A percentile compares a stretch with the other conserved stretches of the same genome.
These are phyloP conservation scores for Sminthurinus aureus DNA, from an alignment of 2,888 invertebrate species.

Conservation along the genomic window DNA sequence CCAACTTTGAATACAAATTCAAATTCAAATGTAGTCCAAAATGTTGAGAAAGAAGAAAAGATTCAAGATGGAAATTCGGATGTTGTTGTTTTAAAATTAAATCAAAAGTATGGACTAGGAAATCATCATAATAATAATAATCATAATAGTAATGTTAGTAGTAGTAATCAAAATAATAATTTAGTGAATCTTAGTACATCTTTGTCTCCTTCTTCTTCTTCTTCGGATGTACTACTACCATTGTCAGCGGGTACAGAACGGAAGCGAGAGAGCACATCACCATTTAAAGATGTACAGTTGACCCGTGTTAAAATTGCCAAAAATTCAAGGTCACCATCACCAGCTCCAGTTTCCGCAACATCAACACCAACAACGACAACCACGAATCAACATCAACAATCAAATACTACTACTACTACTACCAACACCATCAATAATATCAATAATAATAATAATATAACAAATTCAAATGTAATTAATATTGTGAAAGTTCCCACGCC, in stretches of 20 bases:
- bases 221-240: neutral
- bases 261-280: neutral
- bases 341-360: neutral
- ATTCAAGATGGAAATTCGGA: no score
- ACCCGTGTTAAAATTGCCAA: conserved; percentile 3
- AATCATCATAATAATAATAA: neutral
- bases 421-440: neutral
- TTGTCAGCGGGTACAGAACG: neutral
- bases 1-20: neutral
- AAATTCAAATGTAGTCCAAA: neutral
- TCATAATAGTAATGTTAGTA: neutral
- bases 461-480: neutral
- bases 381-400: no score
- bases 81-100: no score
- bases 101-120: no score
- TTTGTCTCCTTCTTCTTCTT: neutral
- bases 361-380: no score
- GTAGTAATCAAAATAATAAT: neutral
- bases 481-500: conserved; percentile 32
- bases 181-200: neutral
- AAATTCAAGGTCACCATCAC: conserved; percentile 11
- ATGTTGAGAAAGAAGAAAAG: no score
- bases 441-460: neutral
- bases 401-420: no score
- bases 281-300: conserved; percentile 1